Evolutionary conservation across 2,113 vertebrate genomes (phyloP), one percentile per base, ranked within the genome.

Genomic region (Podilymbus podiceps): DNA sequence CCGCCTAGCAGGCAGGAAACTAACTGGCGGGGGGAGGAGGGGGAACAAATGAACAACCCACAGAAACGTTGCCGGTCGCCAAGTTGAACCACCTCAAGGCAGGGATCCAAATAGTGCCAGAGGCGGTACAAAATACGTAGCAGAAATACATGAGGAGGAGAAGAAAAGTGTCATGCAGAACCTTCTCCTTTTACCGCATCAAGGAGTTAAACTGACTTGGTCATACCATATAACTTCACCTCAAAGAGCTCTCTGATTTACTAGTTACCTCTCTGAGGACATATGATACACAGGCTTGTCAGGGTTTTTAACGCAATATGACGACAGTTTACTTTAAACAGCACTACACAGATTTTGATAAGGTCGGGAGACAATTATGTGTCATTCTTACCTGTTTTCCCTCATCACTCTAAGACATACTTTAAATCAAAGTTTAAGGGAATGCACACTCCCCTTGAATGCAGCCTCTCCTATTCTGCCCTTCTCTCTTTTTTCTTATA

Each of bases 1-100:
- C 27, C 23, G 9, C 17, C 56, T 25, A 40, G 42, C 7, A 42
- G n/a, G 15, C 25, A 80, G n/a, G 80, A 75, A 53, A 64, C 15
- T 42, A 47, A 78, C 11, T 5, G 0, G 18, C 8, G 12, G 15
- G 15, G 20, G 8, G 17, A 12, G 3, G 17, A 8, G 3, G 8
- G 11, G 38, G 1, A 20, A 40, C 11, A 31, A 76, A 42, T 8
- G 79, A 59, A 25, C 35, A 44, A 73, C 12, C 20, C 31, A 40
- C 23, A 66, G 31, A 76, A 80, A 33, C 2, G 4, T 8, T 72
- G 46, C 31, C 42, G 33, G 42, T 56, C 42, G 28, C 12, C 1
- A 21, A 47, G 19, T 2, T 46, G 35, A 74, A 74, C 15, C 24
- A 42, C 3, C 28, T 50, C 19, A 49, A n/a, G 25, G 28, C 35